Conservation (phyloP, 2,797 vertebrate genomes). For the Hypotaenidia philippensis region DNA sequence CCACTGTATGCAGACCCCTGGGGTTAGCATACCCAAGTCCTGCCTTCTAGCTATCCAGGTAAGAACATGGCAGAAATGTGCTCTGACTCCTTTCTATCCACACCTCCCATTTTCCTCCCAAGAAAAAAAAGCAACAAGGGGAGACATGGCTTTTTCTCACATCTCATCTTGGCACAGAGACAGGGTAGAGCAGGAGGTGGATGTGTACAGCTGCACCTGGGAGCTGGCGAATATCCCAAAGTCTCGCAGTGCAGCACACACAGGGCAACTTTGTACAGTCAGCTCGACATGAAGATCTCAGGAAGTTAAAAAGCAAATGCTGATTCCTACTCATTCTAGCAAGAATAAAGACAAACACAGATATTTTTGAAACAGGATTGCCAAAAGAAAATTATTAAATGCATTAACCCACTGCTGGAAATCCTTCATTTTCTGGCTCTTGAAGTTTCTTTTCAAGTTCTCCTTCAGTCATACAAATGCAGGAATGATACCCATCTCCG, state of each 20-base stretch:
- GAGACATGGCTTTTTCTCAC: not conserved
- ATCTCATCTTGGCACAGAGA: not conserved
- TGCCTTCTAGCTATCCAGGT: not conserved
- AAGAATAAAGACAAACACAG: not conserved
- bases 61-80: not conserved
- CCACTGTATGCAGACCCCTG: not conserved
- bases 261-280: not conserved
- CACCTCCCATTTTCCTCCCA: not conserved
- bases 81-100: not conserved
- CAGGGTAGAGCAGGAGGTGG: not conserved
- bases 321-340: not conserved
- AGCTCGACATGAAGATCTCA: not conserved
- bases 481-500: not conserved
- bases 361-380: not conserved
- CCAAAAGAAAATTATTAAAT: not conserved
- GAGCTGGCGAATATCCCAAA: not conserved
- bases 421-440: not conserved
- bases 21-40: not conserved
- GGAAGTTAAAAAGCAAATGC: not conserved
- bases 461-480: not conserved
- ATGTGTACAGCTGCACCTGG: not conserved
- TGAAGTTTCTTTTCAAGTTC: not conserved
- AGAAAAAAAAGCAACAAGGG: not conserved
- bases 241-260: rapidly evolving
- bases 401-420: not conserved